phyloP scores from a whole-genome alignment of 1,140 invertebrate species.

The Dufourea novaeangliae region DNA sequence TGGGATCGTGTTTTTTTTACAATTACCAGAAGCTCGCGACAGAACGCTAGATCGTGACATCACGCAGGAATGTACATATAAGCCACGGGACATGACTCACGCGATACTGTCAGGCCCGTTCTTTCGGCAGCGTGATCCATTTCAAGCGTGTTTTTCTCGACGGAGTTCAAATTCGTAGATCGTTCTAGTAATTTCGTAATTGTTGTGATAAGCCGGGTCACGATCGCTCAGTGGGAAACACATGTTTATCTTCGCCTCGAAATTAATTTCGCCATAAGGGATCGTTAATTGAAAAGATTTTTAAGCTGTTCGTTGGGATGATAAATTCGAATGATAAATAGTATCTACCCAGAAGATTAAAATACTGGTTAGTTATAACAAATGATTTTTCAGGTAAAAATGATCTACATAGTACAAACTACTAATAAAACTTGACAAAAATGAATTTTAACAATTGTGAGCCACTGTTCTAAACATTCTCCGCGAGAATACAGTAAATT shows the following conservation, averaged over 20 bases:
- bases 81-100: conserved; percentile 55
- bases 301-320: neutral
- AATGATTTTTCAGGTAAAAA: too few relatives aligned
- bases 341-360: too few relatives aligned
- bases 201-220: conserved; percentile 1
- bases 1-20: neutral
- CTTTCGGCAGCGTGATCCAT: conserved; percentile 40
- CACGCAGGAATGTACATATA: conserved; percentile 58
- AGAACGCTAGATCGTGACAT: conserved; percentile 59
- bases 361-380: too few relatives aligned
- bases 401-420: too few relatives aligned
- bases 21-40: conserved; percentile 6
- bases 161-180: conserved; percentile 1
- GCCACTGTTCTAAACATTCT: too few relatives aligned
- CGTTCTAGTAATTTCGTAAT: conserved; percentile 11
- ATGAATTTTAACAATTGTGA: neutral
- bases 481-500: neutral
- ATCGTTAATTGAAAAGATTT: conserved; percentile 11
- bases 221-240: neutral
- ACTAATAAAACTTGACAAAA: too few relatives aligned
- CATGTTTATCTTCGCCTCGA: neutral
- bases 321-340: neutral
- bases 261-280: conserved; percentile 29
- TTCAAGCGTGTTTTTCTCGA: conserved; percentile 12
- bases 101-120: conserved; percentile 37